phyloP scores from a whole-genome alignment of 2,888 invertebrate species.

The Drosophila tripunctata region DNA sequence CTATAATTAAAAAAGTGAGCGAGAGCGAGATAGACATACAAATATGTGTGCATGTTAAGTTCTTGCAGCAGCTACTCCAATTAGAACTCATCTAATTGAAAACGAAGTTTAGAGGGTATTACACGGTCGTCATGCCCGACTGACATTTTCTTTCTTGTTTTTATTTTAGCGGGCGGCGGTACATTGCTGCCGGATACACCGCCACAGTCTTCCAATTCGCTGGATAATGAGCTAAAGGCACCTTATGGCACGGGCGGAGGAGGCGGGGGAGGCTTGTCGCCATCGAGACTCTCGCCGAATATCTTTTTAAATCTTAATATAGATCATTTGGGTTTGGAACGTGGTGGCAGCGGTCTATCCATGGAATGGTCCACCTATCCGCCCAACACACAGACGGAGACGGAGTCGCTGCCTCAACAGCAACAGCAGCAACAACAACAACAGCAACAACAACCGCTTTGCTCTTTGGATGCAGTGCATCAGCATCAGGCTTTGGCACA shows the following conservation, averaged over 20 bases:
- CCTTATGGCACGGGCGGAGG: constrained; percentile 63
- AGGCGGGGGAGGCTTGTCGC: constrained; percentile 80
- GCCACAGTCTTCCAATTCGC: constrained; percentile 81
- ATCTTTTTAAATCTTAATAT: constrained; percentile 84
- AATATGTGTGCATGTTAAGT: no score
- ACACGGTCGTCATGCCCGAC: no score
- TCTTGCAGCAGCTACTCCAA: no score
- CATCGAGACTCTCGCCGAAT: constrained; percentile 83
- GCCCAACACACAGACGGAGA: constrained; percentile 45
- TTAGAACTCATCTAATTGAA: no score
- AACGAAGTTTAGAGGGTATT: no score
- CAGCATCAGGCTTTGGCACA: constrained; percentile 57
- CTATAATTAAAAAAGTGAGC: no score
- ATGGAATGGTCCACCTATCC: constrained; percentile 83
- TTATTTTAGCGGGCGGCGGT: constrained; percentile 72
- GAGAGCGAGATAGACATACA: no score
- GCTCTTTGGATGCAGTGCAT: constrained; percentile 39
- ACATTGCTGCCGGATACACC: constrained; percentile 82
- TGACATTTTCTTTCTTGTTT: no score
- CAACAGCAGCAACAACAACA: constrained; percentile 33
- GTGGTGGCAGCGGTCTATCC: constrained; percentile 82
- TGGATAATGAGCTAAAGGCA: constrained; percentile 83
- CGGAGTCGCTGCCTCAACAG: no score
- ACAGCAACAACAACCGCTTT: constrained; percentile 44
- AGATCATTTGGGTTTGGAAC: constrained; percentile 83